Evolutionary conservation across 2,888 invertebrate species (phyloP).

Genomic region (Erebia aethiops): DNA sequence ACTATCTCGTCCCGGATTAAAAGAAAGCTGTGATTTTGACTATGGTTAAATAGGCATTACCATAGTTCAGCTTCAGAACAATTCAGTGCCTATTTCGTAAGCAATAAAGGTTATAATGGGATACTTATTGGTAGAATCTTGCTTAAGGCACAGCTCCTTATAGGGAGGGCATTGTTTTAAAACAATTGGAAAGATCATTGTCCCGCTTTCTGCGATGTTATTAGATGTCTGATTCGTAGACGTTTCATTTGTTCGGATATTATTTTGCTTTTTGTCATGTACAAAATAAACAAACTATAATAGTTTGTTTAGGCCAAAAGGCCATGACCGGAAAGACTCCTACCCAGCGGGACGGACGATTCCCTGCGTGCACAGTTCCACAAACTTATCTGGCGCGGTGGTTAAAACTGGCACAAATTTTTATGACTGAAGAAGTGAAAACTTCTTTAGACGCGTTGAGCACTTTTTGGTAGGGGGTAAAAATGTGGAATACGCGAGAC

Average conservation of each 20-base stretch:
- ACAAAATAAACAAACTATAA: too few relatives aligned
- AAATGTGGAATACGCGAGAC: too few relatives aligned
- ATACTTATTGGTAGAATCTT: slow-evolving; percentile 3
- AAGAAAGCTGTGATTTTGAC: slow-evolving; percentile 34
- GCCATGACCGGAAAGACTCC: neutral
- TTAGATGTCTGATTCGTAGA: slow-evolving; percentile 25
- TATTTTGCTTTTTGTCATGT: slow-evolving; percentile 13
- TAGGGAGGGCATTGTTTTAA: slow-evolving; percentile 38
- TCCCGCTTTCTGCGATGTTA: slow-evolving; percentile 31
- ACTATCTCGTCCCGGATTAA: slow-evolving; percentile 29
- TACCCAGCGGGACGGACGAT: too few relatives aligned
- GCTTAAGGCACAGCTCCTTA: slow-evolving; percentile 31
- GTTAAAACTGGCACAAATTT: too few relatives aligned
- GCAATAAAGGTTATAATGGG: slow-evolving; percentile 2
- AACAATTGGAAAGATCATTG: slow-evolving; percentile 37
- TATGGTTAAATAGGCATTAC: slow-evolving; percentile 19
- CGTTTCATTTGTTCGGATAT: slow-evolving; percentile 21
- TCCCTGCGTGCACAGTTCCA: too few relatives aligned
- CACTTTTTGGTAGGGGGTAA: too few relatives aligned
- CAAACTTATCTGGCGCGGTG: too few relatives aligned
- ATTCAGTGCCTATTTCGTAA: neutral
- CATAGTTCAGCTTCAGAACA: slow-evolving; percentile 7
- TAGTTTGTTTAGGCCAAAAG: neutral
- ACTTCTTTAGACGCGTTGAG: too few relatives aligned
- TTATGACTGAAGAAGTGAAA: too few relatives aligned